Percentiles rank a stretch among this genome's conserved stretches.
Conservation (phyloP, 1,140 invertebrate species). For the Meloidogyne hapla region DNA sequence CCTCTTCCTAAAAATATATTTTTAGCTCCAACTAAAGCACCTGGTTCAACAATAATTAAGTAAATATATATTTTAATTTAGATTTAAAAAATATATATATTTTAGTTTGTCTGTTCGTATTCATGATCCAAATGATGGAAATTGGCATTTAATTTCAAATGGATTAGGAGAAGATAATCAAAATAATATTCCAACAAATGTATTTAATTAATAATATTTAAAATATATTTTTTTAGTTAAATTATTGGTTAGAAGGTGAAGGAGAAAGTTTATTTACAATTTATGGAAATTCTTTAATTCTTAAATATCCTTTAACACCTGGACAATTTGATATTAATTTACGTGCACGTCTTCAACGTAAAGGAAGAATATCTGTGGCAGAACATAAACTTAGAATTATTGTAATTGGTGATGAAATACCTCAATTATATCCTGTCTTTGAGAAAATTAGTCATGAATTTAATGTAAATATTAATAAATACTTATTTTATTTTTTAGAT, state of each 20-base stretch:
- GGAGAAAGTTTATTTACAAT: slow-evolving; percentile 38
- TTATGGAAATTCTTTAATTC: slow-evolving; percentile 41
- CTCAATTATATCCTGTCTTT: slow-evolving; percentile 62
- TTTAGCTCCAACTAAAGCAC: slow-evolving; percentile 53
- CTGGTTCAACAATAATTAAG: slow-evolving; percentile 52
- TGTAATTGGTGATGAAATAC: slow-evolving; percentile 52
- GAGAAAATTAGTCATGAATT: slow-evolving; percentile 56
- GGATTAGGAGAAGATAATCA: neutral
- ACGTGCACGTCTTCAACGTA: slow-evolving; percentile 24
- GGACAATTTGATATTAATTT: slow-evolving; percentile 42
- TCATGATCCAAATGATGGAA: slow-evolving; percentile 10
- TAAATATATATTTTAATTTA: slow-evolving; percentile 7
- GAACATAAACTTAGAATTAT: slow-evolving; percentile 43
- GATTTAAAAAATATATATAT: neutral
- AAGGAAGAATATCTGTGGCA: neutral
- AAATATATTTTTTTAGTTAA: neutral
- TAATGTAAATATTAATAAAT: slow-evolving; percentile 34
- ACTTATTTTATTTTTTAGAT: neutral
- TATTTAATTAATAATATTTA: neutral
- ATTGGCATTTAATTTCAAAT: slow-evolving; percentile 11
- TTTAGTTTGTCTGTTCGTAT: slow-evolving; percentile 16
- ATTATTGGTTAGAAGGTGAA: slow-evolving; percentile 1
- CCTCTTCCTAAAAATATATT: slow-evolving; percentile 58
- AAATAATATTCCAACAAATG: neutral
- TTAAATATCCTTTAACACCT: slow-evolving; percentile 24